Conservation (phyloP, 2,888 invertebrate species). For the Corythucha ciliata region DNA sequence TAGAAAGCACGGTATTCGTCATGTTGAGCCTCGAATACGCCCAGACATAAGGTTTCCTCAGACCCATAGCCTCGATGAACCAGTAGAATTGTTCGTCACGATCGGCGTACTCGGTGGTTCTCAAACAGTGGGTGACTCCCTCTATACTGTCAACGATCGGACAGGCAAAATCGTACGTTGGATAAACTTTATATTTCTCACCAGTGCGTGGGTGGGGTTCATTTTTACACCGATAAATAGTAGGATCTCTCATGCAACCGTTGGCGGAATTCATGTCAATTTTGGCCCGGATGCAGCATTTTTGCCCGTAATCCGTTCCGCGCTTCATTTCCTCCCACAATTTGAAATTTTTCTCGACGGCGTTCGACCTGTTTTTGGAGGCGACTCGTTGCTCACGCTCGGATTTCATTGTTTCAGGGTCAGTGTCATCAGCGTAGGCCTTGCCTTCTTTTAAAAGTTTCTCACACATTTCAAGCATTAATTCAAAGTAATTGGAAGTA, state of each 20-base stretch:
- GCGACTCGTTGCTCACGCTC: conserved; percentile 83
- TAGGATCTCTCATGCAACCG: conserved; percentile 96
- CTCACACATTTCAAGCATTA: conserved; percentile 80
- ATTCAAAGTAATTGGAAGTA: conserved; percentile 94
- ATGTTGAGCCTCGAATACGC: conserved; percentile 89
- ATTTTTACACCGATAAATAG: conserved; percentile 90
- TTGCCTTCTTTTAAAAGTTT: conserved; percentile 76
- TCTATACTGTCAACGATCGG: conserved; percentile 98
- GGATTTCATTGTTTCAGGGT: conserved; percentile 86
- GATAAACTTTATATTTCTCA: conserved; percentile 93
- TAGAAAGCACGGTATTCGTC: conserved; percentile 96
- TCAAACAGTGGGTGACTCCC: conserved; percentile 91
- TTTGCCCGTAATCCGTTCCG: conserved; percentile 67
- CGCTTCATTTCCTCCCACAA: conserved; percentile 94
- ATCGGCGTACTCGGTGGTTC: conserved; percentile 98
- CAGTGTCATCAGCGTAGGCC: conserved; percentile 95
- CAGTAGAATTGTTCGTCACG: conserved; percentile 96
- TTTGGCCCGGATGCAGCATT: conserved; percentile 91
- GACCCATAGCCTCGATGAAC: conserved; percentile 78
- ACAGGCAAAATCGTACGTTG: conserved; percentile 99
- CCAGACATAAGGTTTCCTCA: conserved; percentile 90
- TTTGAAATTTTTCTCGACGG: conserved; percentile 69
- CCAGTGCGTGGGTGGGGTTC: conserved; percentile 92
- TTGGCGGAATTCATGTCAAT: conserved; percentile 94
- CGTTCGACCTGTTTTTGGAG: conserved; percentile 54